Base-by-base conservation (phyloP, 2,797 vertebrate species). In the Limnodromus scolopaceus region DNA sequence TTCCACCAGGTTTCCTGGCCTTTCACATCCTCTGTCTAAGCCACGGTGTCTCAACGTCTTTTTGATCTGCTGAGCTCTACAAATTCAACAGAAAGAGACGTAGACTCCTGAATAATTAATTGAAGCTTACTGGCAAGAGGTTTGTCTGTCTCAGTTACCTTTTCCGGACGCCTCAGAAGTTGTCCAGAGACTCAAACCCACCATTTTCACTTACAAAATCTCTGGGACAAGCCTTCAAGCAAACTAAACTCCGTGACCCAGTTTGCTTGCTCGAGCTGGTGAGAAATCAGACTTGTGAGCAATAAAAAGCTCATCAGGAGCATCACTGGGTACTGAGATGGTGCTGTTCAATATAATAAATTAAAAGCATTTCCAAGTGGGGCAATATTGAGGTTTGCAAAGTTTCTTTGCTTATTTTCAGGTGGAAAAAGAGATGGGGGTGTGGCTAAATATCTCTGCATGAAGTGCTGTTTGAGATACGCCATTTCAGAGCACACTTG, bases 211-310 rank as follows among this genome's bases (percentile, higher is more conserved):
- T 66, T 34, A 34, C 49, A 79, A 68, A 64, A 30, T 45, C 58
- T 58, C 79, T 2, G 1, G 71, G 68, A 82, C 10, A 25, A 89
- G 28, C 25, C 49, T 85, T 39, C 10, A 5, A 39, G 77, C 11
- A 53, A 89, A n/a, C 2, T 27, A 32, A 32, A 76, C 38, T 20
- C 13, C 0, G 0, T 2, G 38, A 71, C n/a, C 13, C 55, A 17
- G 32, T 13, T 48, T 41, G 15, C 36, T 55, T 1, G 9, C 20
- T 90, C 6, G 0, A 2, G 5, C 17, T 32, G 36, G 28, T 8
- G 54, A 60, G 76, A 88, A 85, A 88, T 32, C 8, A 11, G 34
- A 18, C 5, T 16, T 24, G 20, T 3, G 58, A 46, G 48, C 19
- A 30, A 72, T 20, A 1, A 5, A 36, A 60, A 46, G 25, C 10